Evolutionary conservation across 2,888 invertebrate species (phyloP).

Genomic region (Cheilosia pagana): DNA sequence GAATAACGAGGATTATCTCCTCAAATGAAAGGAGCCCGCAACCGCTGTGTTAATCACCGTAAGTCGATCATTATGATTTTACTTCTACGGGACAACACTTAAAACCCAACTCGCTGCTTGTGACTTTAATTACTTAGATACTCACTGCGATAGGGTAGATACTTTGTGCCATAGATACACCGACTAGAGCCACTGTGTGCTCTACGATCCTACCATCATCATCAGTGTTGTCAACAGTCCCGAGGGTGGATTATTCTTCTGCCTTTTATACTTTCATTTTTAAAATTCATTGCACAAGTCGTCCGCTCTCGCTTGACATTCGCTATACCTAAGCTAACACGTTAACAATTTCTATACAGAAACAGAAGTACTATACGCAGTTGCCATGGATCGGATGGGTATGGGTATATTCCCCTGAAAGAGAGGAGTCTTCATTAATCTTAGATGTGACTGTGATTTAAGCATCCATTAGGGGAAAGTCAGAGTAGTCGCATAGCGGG

Average conservation of each 20-base stretch:
- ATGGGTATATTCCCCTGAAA: slow-evolving; percentile 24
- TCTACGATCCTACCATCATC: slow-evolving; percentile 44
- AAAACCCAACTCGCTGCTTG: slow-evolving; percentile 39
- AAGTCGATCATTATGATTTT: slow-evolving; percentile 69
- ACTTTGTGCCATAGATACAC: slow-evolving; percentile 40
- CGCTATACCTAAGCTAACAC: slow-evolving; percentile 5
- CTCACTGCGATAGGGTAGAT: slow-evolving; percentile 39
- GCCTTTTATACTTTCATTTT: slow-evolving; percentile 33
- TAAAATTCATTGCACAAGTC: slow-evolving; percentile 53
- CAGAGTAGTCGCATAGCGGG: slow-evolving; percentile 20
- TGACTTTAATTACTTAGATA: slow-evolving; percentile 68
- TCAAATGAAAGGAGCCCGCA: slow-evolving; percentile 18
- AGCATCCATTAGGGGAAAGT: slow-evolving; percentile 68
- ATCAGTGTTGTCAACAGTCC: slow-evolving; percentile 52
- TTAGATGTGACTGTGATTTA: slow-evolving; percentile 74
- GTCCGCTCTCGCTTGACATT: neutral
- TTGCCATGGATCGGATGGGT: slow-evolving; percentile 13
- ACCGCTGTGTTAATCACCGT: slow-evolving; percentile 62
- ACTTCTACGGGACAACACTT: slow-evolving; percentile 45
- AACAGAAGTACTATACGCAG: slow-evolving; percentile 6
- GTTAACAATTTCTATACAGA: slow-evolving; percentile 50
- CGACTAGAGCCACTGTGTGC: slow-evolving; percentile 14
- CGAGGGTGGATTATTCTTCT: slow-evolving; percentile 62
- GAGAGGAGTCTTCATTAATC: slow-evolving; percentile 64
- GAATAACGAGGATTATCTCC: slow-evolving; percentile 43